Evolutionary conservation across 2,888 invertebrate genomes (phyloP).

Genomic region (Anthrax anthrax): DNA sequence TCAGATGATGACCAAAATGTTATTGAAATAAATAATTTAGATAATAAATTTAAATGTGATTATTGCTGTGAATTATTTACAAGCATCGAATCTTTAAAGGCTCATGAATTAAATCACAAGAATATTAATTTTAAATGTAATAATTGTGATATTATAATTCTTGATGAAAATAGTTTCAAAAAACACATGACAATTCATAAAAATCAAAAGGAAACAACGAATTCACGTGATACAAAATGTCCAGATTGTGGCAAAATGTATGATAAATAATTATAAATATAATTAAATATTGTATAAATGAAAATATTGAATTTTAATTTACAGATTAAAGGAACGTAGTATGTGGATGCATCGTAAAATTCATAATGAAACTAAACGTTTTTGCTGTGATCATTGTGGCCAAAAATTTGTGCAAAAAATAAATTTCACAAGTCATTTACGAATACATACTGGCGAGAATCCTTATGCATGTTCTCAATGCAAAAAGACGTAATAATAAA

Average conservation of each 20-base stretch:
- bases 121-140: conserved; percentile 23
- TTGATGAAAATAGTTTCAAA: conserved; percentile 24
- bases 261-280: conserved; percentile 7
- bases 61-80: conserved; percentile 20
- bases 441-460: conserved; percentile 31
- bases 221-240: conserved; percentile 25
- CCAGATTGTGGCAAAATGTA: conserved; percentile 34
- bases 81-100: background rate
- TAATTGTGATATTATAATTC: conserved; percentile 29
- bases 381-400: conserved; percentile 33
- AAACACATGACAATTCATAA: conserved; percentile 31
- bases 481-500: conserved; percentile 23
- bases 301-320: background rate
- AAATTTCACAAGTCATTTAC: conserved; percentile 32
- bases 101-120: conserved; percentile 14
- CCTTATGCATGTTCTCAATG: conserved; percentile 32
- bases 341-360: conserved; percentile 36
- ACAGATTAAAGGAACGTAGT: conserved; percentile 30
- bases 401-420: conserved; percentile 36
- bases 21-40: background rate
- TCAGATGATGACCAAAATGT: no score
- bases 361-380: conserved; percentile 33
- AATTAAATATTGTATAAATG: background rate
- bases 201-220: conserved; percentile 23
- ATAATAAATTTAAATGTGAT: conserved; percentile 23